phyloP scores from a whole-genome alignment of 1,140 invertebrate species.

The Drosophila busckii region DNA sequence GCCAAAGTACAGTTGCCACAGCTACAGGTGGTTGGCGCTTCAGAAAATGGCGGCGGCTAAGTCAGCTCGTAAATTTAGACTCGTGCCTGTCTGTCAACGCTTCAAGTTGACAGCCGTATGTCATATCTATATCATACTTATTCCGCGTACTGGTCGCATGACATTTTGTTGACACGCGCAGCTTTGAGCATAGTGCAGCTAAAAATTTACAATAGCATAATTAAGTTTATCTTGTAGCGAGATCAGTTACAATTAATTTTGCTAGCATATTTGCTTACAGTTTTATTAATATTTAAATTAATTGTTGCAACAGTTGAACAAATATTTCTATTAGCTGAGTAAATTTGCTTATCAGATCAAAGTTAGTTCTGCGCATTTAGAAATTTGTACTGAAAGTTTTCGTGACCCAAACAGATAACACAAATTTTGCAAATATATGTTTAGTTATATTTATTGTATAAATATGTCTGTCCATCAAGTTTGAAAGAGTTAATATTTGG shows the following conservation, averaged over 20 bases:
- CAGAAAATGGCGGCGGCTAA: conserved; percentile 10
- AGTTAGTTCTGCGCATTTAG: no score
- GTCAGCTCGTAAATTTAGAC: conserved; percentile 56
- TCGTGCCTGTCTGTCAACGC: conserved; percentile 40
- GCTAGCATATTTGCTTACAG: conserved; percentile 11
- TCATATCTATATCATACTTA: conserved; percentile 32
- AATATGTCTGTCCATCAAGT: no score
- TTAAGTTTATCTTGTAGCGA: conserved; percentile 31
- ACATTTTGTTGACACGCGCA: conserved; percentile 40
- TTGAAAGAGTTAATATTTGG: no score
- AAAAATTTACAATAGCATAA: conserved; percentile 38
- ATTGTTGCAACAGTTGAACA: conserved; percentile 1
- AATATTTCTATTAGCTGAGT: background rate
- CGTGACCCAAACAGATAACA: no score
- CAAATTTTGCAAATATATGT: no score
- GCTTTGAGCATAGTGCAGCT: conserved; percentile 46
- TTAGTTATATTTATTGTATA: no score
- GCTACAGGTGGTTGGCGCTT: conserved; percentile 6
- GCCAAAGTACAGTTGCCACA: no score
- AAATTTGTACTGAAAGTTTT: background rate
- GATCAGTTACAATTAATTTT: background rate
- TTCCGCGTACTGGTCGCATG: conserved; percentile 29
- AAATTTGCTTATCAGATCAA: background rate
- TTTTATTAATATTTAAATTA: conserved; percentile 4
- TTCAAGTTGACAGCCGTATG: conserved; percentile 24